Base-by-base conservation (phyloP, 2,888 invertebrate species). In the Tetragonisca angustula region DNA sequence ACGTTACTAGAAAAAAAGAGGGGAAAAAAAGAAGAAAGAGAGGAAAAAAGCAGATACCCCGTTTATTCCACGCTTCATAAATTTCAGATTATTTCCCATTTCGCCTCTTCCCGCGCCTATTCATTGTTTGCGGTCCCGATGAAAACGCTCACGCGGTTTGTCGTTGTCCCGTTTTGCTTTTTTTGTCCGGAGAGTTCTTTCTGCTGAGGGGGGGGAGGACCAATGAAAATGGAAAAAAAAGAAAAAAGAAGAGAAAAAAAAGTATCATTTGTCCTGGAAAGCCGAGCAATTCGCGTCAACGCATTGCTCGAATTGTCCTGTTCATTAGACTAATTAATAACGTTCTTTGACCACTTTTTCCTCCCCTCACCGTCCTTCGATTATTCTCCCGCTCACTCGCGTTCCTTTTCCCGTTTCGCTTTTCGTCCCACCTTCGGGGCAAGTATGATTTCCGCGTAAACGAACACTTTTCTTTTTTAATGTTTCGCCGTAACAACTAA, bases 281-380 rank as follows among this genome's bases (percentile, higher is more conserved):
- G 78, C 43, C 65, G 73, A 77, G 75, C 69, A 62, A 71, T 72
- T 65, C 73, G 62, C n/a, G 67, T 72, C 50, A 27, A 61, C 62
- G 24, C 11, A 50, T 56, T 62, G 50, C 81, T 81, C 76, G 79
- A 90, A 90, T 89, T 89, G 83, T 81, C 85, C 80, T 75, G 83
- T 84, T 91, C 90, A 90, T 91, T 89, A 87, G 81, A 89, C 89
- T 89, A 89, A 91, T 90, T 88, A 91, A 89, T 87, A 89, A 69
- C 76, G 13, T 79, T 72, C 27, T 68, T 15, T 62, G 68, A 43
- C 49, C 67, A 71, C 52, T 52, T 73, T 50, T 49, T 62, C 32
- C 36, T 43, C 21, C 9, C 9, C 11, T 9, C 1, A 2, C 11
- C 4, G 6, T 27, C 17, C 21, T 2, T 32, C 32, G 54, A 68